Conservation (phyloP, 2,888 invertebrate species). For the Alentia gelatinosa region DNA sequence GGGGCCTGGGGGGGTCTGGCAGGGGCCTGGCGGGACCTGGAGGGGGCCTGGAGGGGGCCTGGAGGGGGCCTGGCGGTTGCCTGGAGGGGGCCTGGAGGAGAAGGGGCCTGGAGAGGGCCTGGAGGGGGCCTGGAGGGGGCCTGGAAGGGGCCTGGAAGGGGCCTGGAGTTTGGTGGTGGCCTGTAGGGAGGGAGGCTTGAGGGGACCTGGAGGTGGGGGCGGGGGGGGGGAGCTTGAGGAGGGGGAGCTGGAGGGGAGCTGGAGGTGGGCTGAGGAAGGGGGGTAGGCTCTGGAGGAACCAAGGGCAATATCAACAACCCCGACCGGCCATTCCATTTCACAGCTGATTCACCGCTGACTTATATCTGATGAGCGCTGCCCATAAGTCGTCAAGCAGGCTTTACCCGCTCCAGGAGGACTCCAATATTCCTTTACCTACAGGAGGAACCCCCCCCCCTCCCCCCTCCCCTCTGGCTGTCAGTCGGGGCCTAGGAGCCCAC, state of each 20-base stretch:
- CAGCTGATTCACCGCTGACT: not conserved
- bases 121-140: too few relatives aligned
- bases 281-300: too few relatives aligned
- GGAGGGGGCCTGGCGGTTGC: not conserved
- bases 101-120: too few relatives aligned
- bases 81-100: not conserved
- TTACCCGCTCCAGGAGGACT: not conserved
- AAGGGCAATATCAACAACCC: not conserved
- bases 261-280: too few relatives aligned
- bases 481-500: too few relatives aligned
- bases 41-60: not conserved
- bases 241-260: too few relatives aligned
- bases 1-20: not conserved
- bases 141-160: too few relatives aligned
- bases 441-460: not conserved
- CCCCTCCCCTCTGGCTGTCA: not conserved
- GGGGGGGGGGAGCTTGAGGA: too few relatives aligned
- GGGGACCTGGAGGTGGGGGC: not conserved
- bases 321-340: not conserved
- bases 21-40: not conserved
- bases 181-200: not conserved
- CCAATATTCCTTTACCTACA: not conserved
- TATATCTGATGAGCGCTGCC: not conserved
- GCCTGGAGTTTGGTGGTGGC: not conserved
- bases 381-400: not conserved